Conservation (phyloP, 92 coral and sea anemone species). For the Porites divaricata region DNA sequence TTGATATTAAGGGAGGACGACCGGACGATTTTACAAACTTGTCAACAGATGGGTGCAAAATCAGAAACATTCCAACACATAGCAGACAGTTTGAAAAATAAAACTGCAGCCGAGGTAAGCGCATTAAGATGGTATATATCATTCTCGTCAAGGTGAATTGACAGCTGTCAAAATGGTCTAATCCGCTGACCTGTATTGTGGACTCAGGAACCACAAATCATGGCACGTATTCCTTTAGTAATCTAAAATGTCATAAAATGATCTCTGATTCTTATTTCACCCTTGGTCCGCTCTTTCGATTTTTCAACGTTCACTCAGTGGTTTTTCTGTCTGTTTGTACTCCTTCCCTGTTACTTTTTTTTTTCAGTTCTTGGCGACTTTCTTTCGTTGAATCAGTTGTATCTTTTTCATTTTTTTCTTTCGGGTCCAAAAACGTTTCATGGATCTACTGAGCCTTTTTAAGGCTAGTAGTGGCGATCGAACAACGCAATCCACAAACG, state of each 20-base stretch:
- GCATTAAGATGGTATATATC: too few species aligned
- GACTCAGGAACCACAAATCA: too few species aligned
- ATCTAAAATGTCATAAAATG: too few species aligned
- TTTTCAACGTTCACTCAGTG: too few species aligned
- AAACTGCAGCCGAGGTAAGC: slow-evolving; percentile 82
- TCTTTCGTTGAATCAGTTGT: background rate
- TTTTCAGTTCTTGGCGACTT: background rate
- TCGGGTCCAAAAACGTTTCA: slow-evolving; percentile 75
- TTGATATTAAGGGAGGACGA: slow-evolving; percentile 77
- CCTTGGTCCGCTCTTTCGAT: too few species aligned
- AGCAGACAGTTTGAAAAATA: slow-evolving; percentile 62
- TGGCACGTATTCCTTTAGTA: too few species aligned
- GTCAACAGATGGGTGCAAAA: slow-evolving; percentile 78
- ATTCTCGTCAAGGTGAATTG: too few species aligned
- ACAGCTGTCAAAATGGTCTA: background rate
- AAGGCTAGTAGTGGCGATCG: slow-evolving; percentile 63
- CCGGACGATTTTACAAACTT: slow-evolving; percentile 75
- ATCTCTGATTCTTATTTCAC: too few species aligned
- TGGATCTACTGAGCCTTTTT: slow-evolving; percentile 78
- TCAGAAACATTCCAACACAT: slow-evolving; percentile 70
- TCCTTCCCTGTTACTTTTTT: background rate
- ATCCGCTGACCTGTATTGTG: too few species aligned
- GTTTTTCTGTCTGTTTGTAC: too few species aligned
- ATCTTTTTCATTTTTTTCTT: background rate
- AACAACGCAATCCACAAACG: slow-evolving; percentile 51